Percentiles rank a stretch among this genome's conserved stretches.
Evolutionary conservation across 1,140 invertebrate species (phyloP).

Genomic region (Drosophila rufa): DNA sequence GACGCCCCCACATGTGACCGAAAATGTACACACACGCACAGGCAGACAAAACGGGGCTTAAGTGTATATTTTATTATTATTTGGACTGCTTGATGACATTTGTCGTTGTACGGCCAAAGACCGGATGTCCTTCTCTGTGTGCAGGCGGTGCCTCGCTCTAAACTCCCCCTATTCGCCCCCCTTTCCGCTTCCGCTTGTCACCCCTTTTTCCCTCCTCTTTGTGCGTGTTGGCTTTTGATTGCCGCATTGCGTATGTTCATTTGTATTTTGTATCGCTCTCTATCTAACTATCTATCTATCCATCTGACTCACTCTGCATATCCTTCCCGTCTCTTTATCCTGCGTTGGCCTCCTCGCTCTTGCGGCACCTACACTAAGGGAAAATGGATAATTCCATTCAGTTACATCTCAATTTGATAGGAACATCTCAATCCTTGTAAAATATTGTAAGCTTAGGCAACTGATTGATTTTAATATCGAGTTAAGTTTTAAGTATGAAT

Average conservation of each 20-base stretch:
- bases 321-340: background rate
- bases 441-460: too few relatives aligned
- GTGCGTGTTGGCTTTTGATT: slow-evolving; percentile 74
- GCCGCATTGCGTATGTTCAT: slow-evolving; percentile 80
- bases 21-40: slow-evolving; percentile 40
- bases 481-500: background rate
- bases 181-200: background rate
- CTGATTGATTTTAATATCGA: too few relatives aligned
- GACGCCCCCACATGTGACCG: slow-evolving; percentile 24
- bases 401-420: background rate
- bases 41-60: slow-evolving; percentile 73
- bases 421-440: too few relatives aligned
- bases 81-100: slow-evolving; percentile 82
- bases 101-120: slow-evolving; percentile 74
- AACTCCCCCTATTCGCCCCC: slow-evolving; percentile 15
- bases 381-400: background rate
- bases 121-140: slow-evolving; percentile 64
- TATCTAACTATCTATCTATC: slow-evolving; percentile 34
- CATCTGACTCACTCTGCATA: slow-evolving; percentile 26
- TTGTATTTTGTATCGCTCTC: slow-evolving; percentile 60
- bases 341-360: too few relatives aligned
- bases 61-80: slow-evolving; percentile 84
- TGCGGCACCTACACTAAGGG: slow-evolving; percentile 10
- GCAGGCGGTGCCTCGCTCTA: slow-evolving; percentile 20
- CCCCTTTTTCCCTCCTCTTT: background rate